Evolutionary conservation across 2,888 invertebrate species (phyloP).

Genomic region (Euzetes globulus): DNA sequence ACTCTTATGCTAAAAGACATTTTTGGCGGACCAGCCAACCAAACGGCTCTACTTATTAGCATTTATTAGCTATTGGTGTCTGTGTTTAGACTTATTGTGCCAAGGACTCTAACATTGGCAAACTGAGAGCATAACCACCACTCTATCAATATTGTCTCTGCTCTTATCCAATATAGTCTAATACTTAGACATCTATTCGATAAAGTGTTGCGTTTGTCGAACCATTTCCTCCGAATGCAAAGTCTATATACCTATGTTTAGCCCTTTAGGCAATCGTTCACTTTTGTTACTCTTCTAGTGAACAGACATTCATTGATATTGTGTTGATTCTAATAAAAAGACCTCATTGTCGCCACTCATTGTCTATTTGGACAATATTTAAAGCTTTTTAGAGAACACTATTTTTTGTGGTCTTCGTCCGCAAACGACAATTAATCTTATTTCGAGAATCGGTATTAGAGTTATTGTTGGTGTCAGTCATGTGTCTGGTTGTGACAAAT

Average conservation of each 20-base stretch:
- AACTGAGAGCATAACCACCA: neutral
- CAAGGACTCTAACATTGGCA: neutral
- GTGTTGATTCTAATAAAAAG: neutral
- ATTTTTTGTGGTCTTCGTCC: neutral
- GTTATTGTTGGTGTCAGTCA: slow-evolving; percentile 7
- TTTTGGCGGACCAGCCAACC: slow-evolving; percentile 15
- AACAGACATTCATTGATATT: neutral
- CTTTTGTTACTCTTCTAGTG: neutral
- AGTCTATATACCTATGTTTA: neutral
- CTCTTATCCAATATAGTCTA: neutral
- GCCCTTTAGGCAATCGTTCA: neutral
- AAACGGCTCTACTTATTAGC: slow-evolving; percentile 19
- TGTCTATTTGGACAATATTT: too few species aligned
- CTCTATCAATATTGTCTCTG: neutral
- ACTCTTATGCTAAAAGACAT: neutral
- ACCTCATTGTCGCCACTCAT: neutral
- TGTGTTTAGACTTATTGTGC: slow-evolving; percentile 23
- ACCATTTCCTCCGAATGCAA: neutral
- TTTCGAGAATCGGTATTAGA: neutral
- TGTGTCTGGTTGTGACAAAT: slow-evolving; percentile 28
- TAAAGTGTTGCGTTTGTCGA: neutral
- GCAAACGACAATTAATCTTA: neutral
- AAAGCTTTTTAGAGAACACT: neutral
- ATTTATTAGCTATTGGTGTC: slow-evolving; percentile 25
- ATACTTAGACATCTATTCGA: neutral